A percentile compares a stretch with the other conserved stretches of the same genome.
Evolutionary conservation across 2,113 vertebrate genomes (phyloP).

Genomic region (Albula glossodonta): DNA sequence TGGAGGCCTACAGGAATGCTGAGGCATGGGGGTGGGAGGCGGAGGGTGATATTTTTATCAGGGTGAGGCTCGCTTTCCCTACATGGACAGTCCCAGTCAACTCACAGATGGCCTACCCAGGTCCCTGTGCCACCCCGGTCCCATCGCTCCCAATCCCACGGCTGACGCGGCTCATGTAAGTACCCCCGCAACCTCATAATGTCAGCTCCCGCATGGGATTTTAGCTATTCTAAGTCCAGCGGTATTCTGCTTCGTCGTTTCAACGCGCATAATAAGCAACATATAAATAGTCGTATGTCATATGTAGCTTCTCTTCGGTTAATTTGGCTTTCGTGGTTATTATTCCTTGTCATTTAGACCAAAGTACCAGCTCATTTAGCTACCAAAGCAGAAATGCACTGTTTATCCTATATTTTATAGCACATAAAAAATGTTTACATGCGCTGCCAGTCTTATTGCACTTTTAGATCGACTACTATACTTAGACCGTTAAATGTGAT

Average conservation of each 20-base stretch:
- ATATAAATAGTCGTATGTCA: too few species aligned
- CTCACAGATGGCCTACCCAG: neutral
- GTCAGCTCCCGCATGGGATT: neutral
- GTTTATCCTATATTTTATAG: too few species aligned
- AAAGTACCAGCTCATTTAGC: too few species aligned
- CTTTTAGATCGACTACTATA: too few species aligned
- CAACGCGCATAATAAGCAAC: neutral
- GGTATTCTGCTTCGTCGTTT: neutral
- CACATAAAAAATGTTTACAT: too few species aligned
- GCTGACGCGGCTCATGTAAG: conserved; percentile 17
- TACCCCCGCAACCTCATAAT: neutral
- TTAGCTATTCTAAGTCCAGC: neutral
- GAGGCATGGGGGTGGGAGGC: neutral
- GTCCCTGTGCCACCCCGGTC: neutral
- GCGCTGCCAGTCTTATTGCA: too few species aligned
- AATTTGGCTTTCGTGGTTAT: too few species aligned
- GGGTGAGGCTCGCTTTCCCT: conserved; percentile 7
- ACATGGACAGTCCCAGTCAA: neutral
- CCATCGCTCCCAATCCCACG: neutral
- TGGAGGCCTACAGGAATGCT: neutral
- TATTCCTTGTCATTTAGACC: too few species aligned
- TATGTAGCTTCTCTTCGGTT: neutral
- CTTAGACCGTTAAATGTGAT: too few species aligned
- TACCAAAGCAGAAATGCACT: too few species aligned
- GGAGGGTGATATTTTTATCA: conserved; percentile 1